phyloP scores from a whole-genome alignment of 2,113 vertebrate species.

The Cisticola juncidis region DNA sequence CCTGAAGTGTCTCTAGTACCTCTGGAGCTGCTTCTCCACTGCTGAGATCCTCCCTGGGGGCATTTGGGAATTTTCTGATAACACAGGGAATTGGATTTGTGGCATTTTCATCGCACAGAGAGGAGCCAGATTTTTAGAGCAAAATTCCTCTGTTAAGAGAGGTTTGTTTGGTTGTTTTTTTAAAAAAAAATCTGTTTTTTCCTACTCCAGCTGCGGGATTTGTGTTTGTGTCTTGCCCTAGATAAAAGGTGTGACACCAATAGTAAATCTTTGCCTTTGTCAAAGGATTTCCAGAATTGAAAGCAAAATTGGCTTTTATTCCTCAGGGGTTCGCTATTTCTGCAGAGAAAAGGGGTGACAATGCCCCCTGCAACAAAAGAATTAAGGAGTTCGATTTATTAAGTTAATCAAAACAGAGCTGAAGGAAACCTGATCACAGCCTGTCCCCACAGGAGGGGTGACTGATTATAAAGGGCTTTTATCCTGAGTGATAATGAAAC shows the following conservation, averaged over 20 bases:
- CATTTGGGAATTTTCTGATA: not conserved
- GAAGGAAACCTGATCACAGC: not conserved
- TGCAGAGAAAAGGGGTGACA: not conserved
- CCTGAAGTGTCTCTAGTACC: not conserved
- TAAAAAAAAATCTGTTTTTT: not conserved
- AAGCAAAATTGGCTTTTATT: not conserved
- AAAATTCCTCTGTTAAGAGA: not conserved
- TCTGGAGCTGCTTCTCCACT: not conserved
- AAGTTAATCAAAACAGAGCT: constrained; percentile 7
- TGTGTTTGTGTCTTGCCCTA: not conserved
- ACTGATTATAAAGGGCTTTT: not conserved
- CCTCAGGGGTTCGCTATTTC: not conserved
- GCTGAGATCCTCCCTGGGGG: not conserved
- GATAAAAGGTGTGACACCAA: not conserved
- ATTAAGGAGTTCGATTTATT: not conserved
- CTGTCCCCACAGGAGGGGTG: not conserved
- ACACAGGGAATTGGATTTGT: not conserved
- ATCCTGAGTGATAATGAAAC: not conserved
- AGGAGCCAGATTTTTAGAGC: not conserved
- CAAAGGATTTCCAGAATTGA: not conserved
- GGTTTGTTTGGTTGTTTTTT: not conserved
- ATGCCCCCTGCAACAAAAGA: not conserved
- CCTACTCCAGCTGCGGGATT: not conserved
- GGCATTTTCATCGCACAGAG: not conserved
- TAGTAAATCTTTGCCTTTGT: not conserved